Conservation (phyloP, 2,797 vertebrate genomes). For the Euthynnus affinis region DNA sequence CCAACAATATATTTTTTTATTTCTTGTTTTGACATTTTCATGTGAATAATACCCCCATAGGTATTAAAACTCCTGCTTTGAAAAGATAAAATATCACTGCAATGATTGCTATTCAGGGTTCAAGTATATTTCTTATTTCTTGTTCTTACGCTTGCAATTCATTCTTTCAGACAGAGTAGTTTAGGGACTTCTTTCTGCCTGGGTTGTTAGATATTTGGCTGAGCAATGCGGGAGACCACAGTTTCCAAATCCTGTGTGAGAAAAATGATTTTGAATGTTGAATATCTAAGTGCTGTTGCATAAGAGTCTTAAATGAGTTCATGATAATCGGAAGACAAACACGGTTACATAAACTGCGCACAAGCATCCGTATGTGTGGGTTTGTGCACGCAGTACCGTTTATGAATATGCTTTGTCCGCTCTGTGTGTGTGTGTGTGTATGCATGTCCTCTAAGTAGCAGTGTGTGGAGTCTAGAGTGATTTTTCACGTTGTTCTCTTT, state of each 20-base stretch:
- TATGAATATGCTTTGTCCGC: conserved; percentile 11
- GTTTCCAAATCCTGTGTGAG: conserved; percentile 44
- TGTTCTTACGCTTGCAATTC: conserved; percentile 7
- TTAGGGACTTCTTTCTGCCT: conserved; percentile 38
- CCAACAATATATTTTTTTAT: conserved; percentile 13
- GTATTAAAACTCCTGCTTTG: conserved; percentile 17
- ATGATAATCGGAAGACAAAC: conserved; percentile 62
- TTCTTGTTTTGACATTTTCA: conserved; percentile 45
- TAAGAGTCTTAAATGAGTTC: conserved; percentile 64
- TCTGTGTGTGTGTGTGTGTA: not conserved
- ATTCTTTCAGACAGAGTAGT: conserved; percentile 25
- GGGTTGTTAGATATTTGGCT: conserved; percentile 49
- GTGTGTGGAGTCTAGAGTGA: conserved; percentile 1
- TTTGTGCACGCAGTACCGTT: not conserved
- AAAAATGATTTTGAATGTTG: conserved; percentile 53
- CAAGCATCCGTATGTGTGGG: conserved; percentile 31
- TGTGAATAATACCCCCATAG: conserved; percentile 27
- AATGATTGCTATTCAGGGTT: conserved; percentile 21
- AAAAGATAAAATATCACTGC: conserved; percentile 23
- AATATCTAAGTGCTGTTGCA: conserved; percentile 67
- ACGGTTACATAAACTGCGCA: conserved; percentile 64
- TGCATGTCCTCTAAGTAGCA: conserved; percentile 2
- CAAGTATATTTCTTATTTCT: conserved; percentile 5
- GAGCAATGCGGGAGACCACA: conserved; percentile 27
- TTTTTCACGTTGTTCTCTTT: conserved; percentile 23